These are phyloP conservation scores for Cepaea hortensis DNA, from an alignment of 2,888 invertebrate genomes.

Conservation along the genomic window DNA sequence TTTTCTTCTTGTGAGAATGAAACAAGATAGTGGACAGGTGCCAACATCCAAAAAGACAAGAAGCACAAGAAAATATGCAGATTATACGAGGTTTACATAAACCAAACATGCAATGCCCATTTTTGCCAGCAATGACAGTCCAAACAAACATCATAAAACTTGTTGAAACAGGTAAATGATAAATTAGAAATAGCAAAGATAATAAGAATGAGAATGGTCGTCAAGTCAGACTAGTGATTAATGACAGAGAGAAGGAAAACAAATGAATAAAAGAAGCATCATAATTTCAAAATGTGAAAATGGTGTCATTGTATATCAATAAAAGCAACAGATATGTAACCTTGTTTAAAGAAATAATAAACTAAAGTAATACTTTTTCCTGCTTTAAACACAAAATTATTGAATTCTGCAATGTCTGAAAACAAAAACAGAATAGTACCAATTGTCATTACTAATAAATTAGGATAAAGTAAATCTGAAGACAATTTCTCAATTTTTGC, in stretches of 20 bases:
- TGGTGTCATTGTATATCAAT: too few relatives aligned
- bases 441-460: neutral
- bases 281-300: neutral
- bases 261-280: neutral
- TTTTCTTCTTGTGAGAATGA: neutral
- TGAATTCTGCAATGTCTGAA: neutral
- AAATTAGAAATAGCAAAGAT: neutral
- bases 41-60: conserved; percentile 1
- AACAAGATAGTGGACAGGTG: neutral
- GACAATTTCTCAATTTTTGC: conserved; percentile 38
- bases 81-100: conserved; percentile 5
- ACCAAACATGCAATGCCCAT: conserved; percentile 44
- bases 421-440: too few relatives aligned
- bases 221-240: neutral
- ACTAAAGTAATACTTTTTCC: neutral
- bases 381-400: neutral
- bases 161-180: neutral
- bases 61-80: neutral
- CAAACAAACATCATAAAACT: conserved; percentile 25
- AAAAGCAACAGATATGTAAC: neutral
- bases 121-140: conserved; percentile 41
- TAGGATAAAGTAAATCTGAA: conserved; percentile 1
- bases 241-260: conserved; percentile 1
- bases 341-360: neutral
- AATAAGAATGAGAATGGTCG: neutral